phyloP scores from a whole-genome alignment of 1,140 invertebrate genomes.

The Phocides pigmalion region DNA sequence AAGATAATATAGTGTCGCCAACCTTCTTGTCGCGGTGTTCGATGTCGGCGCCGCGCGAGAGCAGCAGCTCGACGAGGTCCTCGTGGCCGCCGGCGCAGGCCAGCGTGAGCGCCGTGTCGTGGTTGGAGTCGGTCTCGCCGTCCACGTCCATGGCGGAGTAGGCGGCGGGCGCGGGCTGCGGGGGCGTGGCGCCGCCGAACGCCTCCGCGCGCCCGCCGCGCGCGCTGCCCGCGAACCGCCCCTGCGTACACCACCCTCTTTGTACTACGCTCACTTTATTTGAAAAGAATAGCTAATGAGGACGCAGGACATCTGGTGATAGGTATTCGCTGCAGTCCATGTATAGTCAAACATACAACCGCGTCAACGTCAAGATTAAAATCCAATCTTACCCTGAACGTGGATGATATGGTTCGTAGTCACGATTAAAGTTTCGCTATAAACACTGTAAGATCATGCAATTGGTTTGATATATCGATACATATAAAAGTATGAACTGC shows the following conservation, averaged over 20 bases:
- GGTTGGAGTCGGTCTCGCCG: conserved; percentile 98
- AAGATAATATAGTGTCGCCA: too few relatives aligned
- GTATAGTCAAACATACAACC: too few relatives aligned
- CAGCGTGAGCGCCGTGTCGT: conserved; percentile 98
- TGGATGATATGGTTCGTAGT: too few relatives aligned
- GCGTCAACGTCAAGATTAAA: too few relatives aligned
- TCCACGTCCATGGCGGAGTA: conserved; percentile 94
- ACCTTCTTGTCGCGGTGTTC: conserved; percentile 99
- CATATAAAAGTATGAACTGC: too few relatives aligned
- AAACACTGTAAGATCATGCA: too few relatives aligned
- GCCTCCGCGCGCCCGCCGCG: conserved; percentile 39
- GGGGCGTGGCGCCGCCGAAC: conserved; percentile 49
- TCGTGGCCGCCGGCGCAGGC: conserved; percentile 98
- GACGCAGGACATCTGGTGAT: not conserved
- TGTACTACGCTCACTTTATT: too few relatives aligned
- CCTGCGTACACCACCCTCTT: conserved; percentile 33
- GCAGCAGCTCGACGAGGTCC: conserved; percentile 95
- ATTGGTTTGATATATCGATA: too few relatives aligned
- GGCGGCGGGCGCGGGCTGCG: conserved; percentile 80
- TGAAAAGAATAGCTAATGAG: not conserved
- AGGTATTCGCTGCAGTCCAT: not conserved
- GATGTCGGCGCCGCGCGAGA: conserved; percentile 96
- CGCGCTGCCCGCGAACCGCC: conserved; percentile 49
- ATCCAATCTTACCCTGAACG: too few relatives aligned
- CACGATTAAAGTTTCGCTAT: too few relatives aligned